Percentiles rank a stretch among this genome's conserved stretches.
phyloP scores from a whole-genome alignment of 1,140 invertebrate genomes.

The Ooceraea biroi region DNA sequence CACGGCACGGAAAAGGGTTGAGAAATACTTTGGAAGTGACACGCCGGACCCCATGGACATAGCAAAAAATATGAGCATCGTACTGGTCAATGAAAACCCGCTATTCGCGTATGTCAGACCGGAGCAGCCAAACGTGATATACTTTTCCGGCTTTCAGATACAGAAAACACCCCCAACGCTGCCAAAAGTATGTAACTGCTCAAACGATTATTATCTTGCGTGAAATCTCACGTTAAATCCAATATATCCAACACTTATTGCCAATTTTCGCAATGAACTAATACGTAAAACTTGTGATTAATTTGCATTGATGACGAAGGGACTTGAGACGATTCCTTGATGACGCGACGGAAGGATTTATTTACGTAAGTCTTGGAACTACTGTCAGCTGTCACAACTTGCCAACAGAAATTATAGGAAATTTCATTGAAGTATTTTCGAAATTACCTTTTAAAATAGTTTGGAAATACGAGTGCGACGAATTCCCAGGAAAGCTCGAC shows the following conservation, averaged over 20 bases:
- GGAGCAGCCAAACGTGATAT: constrained; percentile 86
- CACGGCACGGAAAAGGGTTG: constrained; percentile 64
- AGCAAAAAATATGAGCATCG: constrained; percentile 31
- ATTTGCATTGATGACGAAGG: constrained; percentile 72
- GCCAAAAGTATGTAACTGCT: constrained; percentile 57
- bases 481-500: constrained; percentile 33
- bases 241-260: not conserved
- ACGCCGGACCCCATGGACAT: not conserved
- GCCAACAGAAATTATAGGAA: constrained; percentile 61
- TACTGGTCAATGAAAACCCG: constrained; percentile 79
- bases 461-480: constrained; percentile 73
- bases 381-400: constrained; percentile 79
- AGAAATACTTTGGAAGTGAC: constrained; percentile 26
- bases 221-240: not conserved
- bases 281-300: not conserved
- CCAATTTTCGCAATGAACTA: constrained; percentile 24
- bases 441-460: constrained; percentile 76
- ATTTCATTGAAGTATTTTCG: constrained; percentile 86
- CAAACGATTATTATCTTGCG: not conserved
- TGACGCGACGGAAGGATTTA: constrained; percentile 85
- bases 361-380: constrained; percentile 87
- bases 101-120: constrained; percentile 86
- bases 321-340: constrained; percentile 84
- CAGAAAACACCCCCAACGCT: constrained; percentile 58
- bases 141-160: constrained; percentile 86